phyloP scores from a whole-genome alignment of 2,888 invertebrate genomes.

The Napeogenes sylphis region DNA sequence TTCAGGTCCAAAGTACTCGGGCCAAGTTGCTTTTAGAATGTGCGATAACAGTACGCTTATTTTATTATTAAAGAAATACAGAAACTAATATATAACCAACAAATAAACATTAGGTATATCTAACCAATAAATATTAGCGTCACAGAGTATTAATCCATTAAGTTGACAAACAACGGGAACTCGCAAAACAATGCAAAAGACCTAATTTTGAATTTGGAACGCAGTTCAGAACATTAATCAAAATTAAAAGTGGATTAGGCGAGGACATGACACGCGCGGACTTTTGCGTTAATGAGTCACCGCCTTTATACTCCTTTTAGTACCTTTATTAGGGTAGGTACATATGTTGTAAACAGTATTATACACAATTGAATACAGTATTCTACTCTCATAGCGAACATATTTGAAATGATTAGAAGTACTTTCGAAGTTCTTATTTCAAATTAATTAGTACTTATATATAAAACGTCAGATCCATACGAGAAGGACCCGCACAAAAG shows the following conservation, averaged over 20 bases:
- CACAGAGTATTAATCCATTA: conserved; percentile 22
- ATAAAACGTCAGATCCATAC: too few species aligned
- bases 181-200: conserved; percentile 33
- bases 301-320: conserved; percentile 26
- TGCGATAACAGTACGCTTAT: conserved; percentile 7
- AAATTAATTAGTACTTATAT: too few species aligned
- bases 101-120: not conserved
- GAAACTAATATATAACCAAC: not conserved
- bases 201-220: conserved; percentile 46
- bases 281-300: conserved; percentile 33
- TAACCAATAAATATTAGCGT: not conserved
- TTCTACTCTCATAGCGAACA: too few species aligned
- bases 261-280: conserved; percentile 40
- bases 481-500: too few species aligned
- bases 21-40: conserved; percentile 6
- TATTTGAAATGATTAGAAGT: too few species aligned
- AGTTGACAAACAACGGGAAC: conserved; percentile 16
- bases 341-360: too few species aligned
- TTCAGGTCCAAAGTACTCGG: conserved; percentile 9
- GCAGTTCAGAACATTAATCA: conserved; percentile 61
- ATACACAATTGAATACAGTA: too few species aligned
- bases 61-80: conserved; percentile 1
- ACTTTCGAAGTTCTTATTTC: too few species aligned
- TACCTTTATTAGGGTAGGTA: conserved; percentile 18
- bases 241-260: conserved; percentile 74